Base-by-base conservation (phyloP, 2,797 vertebrate species). In the Schizothorax lantsangensis region DNA sequence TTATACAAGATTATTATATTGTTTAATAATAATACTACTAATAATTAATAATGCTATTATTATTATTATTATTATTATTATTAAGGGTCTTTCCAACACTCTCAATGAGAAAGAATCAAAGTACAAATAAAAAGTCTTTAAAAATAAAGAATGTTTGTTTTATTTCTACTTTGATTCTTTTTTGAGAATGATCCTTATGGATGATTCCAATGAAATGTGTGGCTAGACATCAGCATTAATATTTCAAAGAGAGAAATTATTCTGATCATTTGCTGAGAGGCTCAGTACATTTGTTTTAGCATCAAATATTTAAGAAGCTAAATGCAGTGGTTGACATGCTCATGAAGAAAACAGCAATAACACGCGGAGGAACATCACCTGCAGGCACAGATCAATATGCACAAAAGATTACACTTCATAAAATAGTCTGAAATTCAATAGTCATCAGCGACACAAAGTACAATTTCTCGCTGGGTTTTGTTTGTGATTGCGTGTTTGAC, bases 241-340 rank as follows among this genome's bases (percentile, higher is more conserved):
- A 79, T 72, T 85, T 85, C 77, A 85, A 33, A 57, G 19, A 38
- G n/a, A 72, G 52, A 72, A 72, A 85, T 59, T 1, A 85, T 79
- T 57, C 66, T 30, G n/a, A 79, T 85, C 66, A 36, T 72, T 79
- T 23, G n/a, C 49, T 17, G 64, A 71, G 57, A n/a, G 57, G 64
- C 84, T 71, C 75, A 69, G 64, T 66, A 9, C 75, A 85, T 79
- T 71, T 71, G 64, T 85, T 85, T 62, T 33, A 66, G n/a, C 49
- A 79, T 85, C 38, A 85, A 85, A 85, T 85, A 85, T 85, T 85
- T 36, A 81, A 85, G 38, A 85, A 71, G 74, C 38, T 57, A 45
- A 85, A 85, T 69, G 74, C 62, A 54, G 74, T 49, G 47, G 64
- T 71, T 85, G 84, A 72, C 84, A 71, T 57, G 38, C 66, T 71